phyloP scores from a whole-genome alignment of 2,797 vertebrate species.

The Podarcis lilfordi region DNA sequence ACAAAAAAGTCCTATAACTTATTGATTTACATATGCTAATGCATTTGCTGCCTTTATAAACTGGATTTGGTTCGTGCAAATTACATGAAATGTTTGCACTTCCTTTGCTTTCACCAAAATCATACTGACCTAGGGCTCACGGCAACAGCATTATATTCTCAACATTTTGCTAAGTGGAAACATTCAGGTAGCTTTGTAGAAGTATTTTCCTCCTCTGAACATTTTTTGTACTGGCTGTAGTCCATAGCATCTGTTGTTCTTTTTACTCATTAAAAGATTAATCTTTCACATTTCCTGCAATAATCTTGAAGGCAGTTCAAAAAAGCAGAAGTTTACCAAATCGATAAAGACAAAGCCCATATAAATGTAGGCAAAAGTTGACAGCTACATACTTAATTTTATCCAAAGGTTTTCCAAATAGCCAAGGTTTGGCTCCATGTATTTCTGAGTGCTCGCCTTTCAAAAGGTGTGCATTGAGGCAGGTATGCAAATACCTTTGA shows the following conservation, averaged over 20 bases:
- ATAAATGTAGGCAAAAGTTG: neutral
- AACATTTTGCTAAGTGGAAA: constrained; percentile 3
- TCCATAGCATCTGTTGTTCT: neutral
- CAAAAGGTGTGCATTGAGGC: too few species aligned
- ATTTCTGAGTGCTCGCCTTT: neutral
- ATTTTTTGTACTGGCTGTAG: neutral
- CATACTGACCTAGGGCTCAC: neutral
- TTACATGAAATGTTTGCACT: neutral
- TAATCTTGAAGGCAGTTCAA: neutral
- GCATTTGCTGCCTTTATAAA: neutral
- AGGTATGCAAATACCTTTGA: too few species aligned
- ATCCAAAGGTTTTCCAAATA: neutral
- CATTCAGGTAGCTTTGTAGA: neutral
- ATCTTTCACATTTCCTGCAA: neutral
- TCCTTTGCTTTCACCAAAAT: neutral
- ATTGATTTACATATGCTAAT: neutral
- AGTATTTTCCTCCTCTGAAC: neutral
- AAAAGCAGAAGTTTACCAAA: neutral
- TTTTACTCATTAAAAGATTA: neutral
- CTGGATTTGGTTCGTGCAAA: neutral
- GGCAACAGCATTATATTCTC: neutral
- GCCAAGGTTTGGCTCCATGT: neutral
- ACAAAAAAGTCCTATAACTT: neutral
- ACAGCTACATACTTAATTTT: neutral
- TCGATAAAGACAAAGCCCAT: neutral